Evolutionary conservation across 2,113 vertebrate species (phyloP), one percentile per base, ranked within the genome.

Genomic region (Orycteropus afer): DNA sequence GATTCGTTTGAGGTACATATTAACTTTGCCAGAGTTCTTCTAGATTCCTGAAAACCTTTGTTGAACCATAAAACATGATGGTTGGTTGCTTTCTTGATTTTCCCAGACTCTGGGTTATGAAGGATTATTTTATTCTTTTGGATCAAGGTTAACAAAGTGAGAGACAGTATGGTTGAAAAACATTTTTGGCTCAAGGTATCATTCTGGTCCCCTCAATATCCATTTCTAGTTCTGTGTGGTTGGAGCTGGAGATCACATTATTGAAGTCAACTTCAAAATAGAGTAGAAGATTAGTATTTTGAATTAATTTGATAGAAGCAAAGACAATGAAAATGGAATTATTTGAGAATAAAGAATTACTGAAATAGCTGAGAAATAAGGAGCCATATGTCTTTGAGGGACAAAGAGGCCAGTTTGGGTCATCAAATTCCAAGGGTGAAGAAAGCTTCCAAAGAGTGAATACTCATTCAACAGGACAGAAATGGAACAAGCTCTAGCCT

Each of bases 1-100:
- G 80, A 95, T 93, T 74, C 42, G 88, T 85, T 67, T 88, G 73
- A 94, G 3, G 20, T 51, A 74, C 92, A 90, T 85, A 22, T 14
- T 81, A 59, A 71, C 23, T 76, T 65, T 57, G 11, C n/a, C 89
- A 55, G 17, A 10, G 17, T 57, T 79, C 49, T 89, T 67, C 29
- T 77, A 27, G 11, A 83, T 93, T 92, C 20, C 37, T 55, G 18
- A 79, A 81, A 92, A 80, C 7, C 14, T 86, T 93, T n/a, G 59
- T 88, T 37, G 92, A 90, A 95, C 47, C 80, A 85, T 32, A 1
- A 12, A 85, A 69, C 15, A 51, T 17, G 73, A 73, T 63, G 4
- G 63, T 49, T 74, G 6, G 22, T 32, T 85, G 29, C 12, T 45
- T 91, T 91, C 53, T 51, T 67, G 23, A 74, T 90, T 90, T 91